Evolutionary conservation across 2,113 vertebrate genomes (phyloP), one percentile per base, ranked within the genome.

Genomic region (Onychostruthus taczanowskii): DNA sequence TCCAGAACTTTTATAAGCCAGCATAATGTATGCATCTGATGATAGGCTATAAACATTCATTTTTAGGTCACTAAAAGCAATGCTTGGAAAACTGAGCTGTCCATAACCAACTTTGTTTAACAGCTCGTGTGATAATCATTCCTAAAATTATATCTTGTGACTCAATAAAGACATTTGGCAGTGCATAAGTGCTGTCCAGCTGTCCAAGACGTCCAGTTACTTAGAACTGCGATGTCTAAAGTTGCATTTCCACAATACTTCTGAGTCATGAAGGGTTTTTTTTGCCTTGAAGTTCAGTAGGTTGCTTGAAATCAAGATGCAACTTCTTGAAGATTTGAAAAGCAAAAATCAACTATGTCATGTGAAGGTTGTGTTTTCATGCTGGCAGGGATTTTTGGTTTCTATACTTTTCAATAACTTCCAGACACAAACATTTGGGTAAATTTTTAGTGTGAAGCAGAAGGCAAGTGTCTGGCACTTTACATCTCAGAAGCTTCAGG

Each of bases 1-100:
- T 87, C 68, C 62, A 88, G 93, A 93, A 19, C 14, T 78, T 92
- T 64, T 72, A 88, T 90, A 93, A 87, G n/a, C 23, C 44, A 61
- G 33, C 70, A 56, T 67, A 88, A 92, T 30, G 16, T 78, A 92
- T 56, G 49, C 31, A 88, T 70, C 41, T 47, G 44, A 52, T 72
- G 78, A 70, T 55, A 56, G 67, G 35, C n/a, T 70, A 31, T 61
- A 94, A 95, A 78, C 47, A 61, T 74, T 58, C 16, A 31, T 61
- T 92, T 77, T 83, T 61, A 67, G 44, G 66, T 52, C 52, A 81
- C 76, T 84, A 37, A 84, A 93, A 81, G 31, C 30, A 81, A 22
- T 67, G 14, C 28, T 56, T 61, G 13, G 44, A 83, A 94, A 94
- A 73, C 37, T 19, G 20, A 75, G 30, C 31, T 87, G 21, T 82